Base-by-base conservation (phyloP, 2,797 vertebrate species). In the Lacerta agilis region DNA sequence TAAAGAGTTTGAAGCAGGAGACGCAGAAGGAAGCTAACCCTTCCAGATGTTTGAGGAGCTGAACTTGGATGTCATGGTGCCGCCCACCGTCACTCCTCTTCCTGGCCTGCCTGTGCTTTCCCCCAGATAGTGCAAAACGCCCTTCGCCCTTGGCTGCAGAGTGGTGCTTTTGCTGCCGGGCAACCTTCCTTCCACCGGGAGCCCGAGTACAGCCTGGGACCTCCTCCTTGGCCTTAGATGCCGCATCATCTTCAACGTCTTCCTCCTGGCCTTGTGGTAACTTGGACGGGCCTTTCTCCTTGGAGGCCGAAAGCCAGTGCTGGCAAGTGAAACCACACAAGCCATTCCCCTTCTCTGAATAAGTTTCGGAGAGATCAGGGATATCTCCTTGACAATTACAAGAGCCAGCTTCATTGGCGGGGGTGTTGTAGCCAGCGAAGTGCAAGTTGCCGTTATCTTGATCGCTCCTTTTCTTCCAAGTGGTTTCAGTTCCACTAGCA, bases 1-100 rank as follows among this genome's bases (percentile, higher is more conserved):
- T 98, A 89, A 98, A 95, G 95, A 98, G 97, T 94, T 97, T 97
- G 85, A 98, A 93, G 80, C 97, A 98, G 78, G 97, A 97, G 88
- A 98, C 95, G 91, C 97, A 98, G 87, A 98, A 94, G 86, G 96
- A 97, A 67, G 97, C 87, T 6, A 96, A 96, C 90, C 97, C 97
- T 0, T 97, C 97, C 72, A 97, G 87, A 85, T 96, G 97, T 86
- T 83, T 88, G 80, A 90, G 87, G 71, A 89, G 80, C 82, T 96
- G 75, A 64, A 84, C 45, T 81, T 92, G 72, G 3, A 94, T 86
- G 61, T 64, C 61, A 81, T 91, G 93, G 69, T 89, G 90, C 79
- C 84, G 94, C 36, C 95, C 92, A 82, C 81, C 90, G 23, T 94
- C 93, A 92, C 90, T 96, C 83, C 94, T 91, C 90, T 95, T 97